Conservation (phyloP, 92 coral and sea anemone genomes). For the Porites rus region DNA sequence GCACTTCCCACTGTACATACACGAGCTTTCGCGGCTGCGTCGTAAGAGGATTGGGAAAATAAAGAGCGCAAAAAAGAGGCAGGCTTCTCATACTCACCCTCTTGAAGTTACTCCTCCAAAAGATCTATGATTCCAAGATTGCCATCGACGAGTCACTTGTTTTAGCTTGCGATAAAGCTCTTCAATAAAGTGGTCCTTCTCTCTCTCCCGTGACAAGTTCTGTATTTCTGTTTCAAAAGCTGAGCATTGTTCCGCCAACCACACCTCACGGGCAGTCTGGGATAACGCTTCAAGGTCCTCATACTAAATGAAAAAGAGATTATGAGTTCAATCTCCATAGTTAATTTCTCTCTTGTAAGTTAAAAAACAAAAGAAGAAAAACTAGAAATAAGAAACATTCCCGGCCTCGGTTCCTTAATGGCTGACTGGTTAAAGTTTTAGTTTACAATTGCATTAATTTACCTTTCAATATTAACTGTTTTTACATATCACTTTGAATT, state of each 20-base stretch:
- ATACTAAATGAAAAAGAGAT: constrained; percentile 53
- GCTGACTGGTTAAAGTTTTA: too few relatives aligned
- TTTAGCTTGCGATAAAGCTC: constrained; percentile 91
- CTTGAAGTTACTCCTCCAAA: constrained; percentile 95
- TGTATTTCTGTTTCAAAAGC: constrained; percentile 90
- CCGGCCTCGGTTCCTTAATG: too few relatives aligned
- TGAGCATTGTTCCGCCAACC: constrained; percentile 97
- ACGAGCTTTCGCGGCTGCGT: too few relatives aligned
- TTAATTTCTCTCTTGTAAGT: background rate
- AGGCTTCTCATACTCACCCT: constrained; percentile 64
- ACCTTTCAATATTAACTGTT: too few relatives aligned
- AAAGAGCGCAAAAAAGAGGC: background rate
- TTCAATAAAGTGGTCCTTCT: constrained; percentile 83
- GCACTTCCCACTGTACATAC: too few relatives aligned
- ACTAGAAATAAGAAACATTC: too few relatives aligned
- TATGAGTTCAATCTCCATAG: background rate
- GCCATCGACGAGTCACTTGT: constrained; percentile 96
- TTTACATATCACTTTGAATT: too few relatives aligned
- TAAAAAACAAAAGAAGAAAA: background rate
- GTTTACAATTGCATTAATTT: too few relatives aligned
- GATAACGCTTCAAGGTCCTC: constrained; percentile 92
- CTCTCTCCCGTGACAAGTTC: constrained; percentile 65
- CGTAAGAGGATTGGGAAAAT: too few relatives aligned
- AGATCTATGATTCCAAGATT: constrained; percentile 97
- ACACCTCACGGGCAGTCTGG: constrained; percentile 93